Percentiles rank a stretch among this genome's conserved stretches.
Conservation (phyloP, 1,140 invertebrate species). For the Glomeris maerens region DNA sequence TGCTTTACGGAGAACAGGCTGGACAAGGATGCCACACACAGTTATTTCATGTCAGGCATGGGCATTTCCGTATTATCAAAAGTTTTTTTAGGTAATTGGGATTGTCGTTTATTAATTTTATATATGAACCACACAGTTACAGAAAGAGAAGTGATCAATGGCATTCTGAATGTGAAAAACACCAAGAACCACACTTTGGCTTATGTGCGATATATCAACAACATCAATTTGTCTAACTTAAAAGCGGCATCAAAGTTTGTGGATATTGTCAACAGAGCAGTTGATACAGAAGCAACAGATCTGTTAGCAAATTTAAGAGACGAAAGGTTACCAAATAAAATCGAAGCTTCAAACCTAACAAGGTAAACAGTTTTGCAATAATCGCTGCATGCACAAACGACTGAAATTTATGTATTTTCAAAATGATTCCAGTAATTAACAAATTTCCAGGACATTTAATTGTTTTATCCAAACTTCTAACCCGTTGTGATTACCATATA, state of each 20-base stretch:
- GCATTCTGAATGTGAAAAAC: conserved; percentile 82
- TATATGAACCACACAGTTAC: conserved; percentile 60
- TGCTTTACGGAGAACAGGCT: conserved; percentile 72
- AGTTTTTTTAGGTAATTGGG: conserved; percentile 6
- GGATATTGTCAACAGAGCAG: conserved; percentile 80
- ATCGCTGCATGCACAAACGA: background rate
- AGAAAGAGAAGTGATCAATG: conserved; percentile 92
- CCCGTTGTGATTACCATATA: background rate
- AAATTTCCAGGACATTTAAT: background rate
- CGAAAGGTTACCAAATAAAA: conserved; percentile 67
- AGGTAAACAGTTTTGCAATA: conserved; percentile 40
- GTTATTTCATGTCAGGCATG: conserved; percentile 96
- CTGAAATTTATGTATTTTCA: background rate
- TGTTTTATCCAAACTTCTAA: background rate
- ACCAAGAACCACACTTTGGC: conserved; percentile 93
- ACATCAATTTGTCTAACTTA: conserved; percentile 90
- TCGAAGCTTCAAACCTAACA: conserved; percentile 72
- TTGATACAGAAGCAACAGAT: conserved; percentile 85
- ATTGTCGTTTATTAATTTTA: conserved; percentile 3
- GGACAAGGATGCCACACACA: conserved; percentile 85
- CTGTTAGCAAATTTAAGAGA: conserved; percentile 79
- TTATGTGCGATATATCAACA: conserved; percentile 90
- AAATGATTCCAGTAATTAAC: too few relatives aligned
- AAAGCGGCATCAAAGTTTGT: conserved; percentile 87
- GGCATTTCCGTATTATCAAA: background rate